Base-by-base conservation (phyloP, 2,113 vertebrate genomes). In the Beaufortia kweichowensis region DNA sequence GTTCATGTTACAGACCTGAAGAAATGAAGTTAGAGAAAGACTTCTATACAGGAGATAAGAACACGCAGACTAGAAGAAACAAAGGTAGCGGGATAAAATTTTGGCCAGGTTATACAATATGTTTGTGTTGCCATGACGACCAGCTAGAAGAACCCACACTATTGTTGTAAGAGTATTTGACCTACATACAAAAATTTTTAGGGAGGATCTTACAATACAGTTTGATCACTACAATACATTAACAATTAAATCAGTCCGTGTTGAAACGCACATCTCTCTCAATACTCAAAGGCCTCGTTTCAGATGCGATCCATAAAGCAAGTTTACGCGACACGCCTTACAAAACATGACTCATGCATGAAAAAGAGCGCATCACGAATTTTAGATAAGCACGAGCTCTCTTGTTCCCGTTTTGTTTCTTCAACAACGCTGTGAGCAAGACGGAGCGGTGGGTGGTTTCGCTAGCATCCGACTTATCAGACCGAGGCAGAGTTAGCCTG, bases 381-480 rank as follows among this genome's bases (percentile, higher is more conserved):
- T 70, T 56, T 56, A 56, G n/a, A 70, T 39, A 35, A 70, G 26
- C 26, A 50, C 19, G 35, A 70, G 67, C 50, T 56, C 14, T 56
- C 14, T 39, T 66, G 63, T 66, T 46, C 23, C 41, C 41, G 24
- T 17, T 57, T 57, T 70, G 33, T 57, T 39, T 14, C 68, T 57
- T 50, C 15, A 43, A 28, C 15, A 56, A 56, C 4, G 57, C 29
- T 9, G 29, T 57, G 24, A 57, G 41, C 11, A 21, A 68, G 50
- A 39, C 31, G 57, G 35, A 43, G 53, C 26, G 12, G 62, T 53
- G 75, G 41, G 63, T 62, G 76, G 29, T 33, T 70, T 59, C n/a
- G 55, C 26, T 59, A 46, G 75, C 64, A 68, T 77, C 29, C 23
- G 63, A 77, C 75, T 77, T 77, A 77, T 77, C 75, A 60, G 64